Evolutionary conservation across 2,113 vertebrate species (phyloP).

Genomic region (Grammatotria lemairii): DNA sequence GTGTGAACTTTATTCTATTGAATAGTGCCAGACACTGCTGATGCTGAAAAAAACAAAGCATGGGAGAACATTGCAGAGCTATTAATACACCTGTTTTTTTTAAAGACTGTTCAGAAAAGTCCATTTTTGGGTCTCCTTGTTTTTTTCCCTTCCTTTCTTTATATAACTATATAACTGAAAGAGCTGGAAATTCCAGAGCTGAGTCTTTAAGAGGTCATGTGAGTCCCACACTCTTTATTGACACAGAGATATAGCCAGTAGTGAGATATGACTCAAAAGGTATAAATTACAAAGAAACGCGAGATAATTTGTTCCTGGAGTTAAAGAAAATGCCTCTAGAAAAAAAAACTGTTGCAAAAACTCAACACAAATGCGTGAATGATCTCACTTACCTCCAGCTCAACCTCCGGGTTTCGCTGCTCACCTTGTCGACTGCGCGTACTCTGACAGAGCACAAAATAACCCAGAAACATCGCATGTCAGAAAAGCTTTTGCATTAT

Average conservation of each 20-base stretch:
- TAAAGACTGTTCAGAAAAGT: not conserved
- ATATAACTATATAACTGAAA: not conserved
- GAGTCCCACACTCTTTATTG: not conserved
- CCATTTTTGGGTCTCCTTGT: not conserved
- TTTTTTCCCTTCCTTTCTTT: not conserved
- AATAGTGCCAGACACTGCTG: constrained; percentile 90
- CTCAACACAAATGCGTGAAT: not conserved
- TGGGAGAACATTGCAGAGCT: not conserved
- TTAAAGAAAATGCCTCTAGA: not conserved
- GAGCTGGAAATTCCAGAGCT: not conserved
- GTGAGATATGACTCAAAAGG: not conserved
- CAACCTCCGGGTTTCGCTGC: constrained; percentile 92
- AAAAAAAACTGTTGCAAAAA: not conserved
- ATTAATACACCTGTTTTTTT: not conserved
- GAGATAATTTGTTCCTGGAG: not conserved
- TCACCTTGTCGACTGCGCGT: constrained; percentile 97
- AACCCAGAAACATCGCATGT: not conserved
- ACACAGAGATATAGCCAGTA: not conserved
- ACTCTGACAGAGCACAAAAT: constrained; percentile 71
- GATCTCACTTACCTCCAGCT: constrained; percentile 82
- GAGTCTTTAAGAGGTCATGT: not conserved
- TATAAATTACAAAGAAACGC: not conserved
- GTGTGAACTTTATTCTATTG: constrained; percentile 91
- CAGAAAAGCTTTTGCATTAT: not conserved
- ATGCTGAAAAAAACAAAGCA: constrained; percentile 68